Percentiles rank a stretch among this genome's conserved stretches.
These are phyloP conservation scores for Panulirus ornatus DNA, from an alignment of 1,140 invertebrate genomes.

Conservation along the genomic window DNA sequence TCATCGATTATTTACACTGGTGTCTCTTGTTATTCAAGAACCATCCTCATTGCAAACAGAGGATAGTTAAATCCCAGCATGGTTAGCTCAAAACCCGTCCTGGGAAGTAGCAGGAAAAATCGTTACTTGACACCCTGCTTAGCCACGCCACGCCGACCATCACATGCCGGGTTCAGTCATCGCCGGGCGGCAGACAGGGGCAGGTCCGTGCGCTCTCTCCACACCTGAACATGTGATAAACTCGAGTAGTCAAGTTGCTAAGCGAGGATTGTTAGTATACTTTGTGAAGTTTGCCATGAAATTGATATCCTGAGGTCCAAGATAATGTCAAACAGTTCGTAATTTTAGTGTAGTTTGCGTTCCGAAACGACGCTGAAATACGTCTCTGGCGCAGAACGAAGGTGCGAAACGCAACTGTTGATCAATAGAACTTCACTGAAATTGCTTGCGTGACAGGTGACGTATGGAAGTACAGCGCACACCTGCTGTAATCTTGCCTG, in stretches of 20 bases:
- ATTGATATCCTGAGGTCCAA: background rate
- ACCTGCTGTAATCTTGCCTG: constrained; percentile 4
- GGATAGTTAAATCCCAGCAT: background rate
- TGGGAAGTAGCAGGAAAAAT: constrained; percentile 49
- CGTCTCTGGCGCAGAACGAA: constrained; percentile 26
- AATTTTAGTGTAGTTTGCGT: background rate
- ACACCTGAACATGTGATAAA: constrained; percentile 55
- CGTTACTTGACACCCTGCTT: constrained; percentile 55
- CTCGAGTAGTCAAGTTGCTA: background rate
- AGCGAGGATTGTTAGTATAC: constrained; percentile 9
- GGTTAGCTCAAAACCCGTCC: constrained; percentile 29
- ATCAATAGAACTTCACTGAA: constrained; percentile 50
- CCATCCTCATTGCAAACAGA: background rate
- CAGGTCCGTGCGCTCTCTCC: constrained; percentile 17
- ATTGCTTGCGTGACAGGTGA: constrained; percentile 36
- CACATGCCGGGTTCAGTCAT: constrained; percentile 49
- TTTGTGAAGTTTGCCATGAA: constrained; percentile 2
- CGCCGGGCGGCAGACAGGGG: constrained; percentile 45
- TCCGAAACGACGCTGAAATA: constrained; percentile 18
- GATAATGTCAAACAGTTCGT: background rate
- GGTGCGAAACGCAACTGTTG: constrained; percentile 41
- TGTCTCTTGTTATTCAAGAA: background rate
- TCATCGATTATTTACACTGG: background rate
- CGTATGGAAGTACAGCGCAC: background rate
- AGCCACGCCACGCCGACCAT: constrained; percentile 50